Evolutionary conservation across 2,888 invertebrate genomes (phyloP).

Genomic region (Homarus gammarus): DNA sequence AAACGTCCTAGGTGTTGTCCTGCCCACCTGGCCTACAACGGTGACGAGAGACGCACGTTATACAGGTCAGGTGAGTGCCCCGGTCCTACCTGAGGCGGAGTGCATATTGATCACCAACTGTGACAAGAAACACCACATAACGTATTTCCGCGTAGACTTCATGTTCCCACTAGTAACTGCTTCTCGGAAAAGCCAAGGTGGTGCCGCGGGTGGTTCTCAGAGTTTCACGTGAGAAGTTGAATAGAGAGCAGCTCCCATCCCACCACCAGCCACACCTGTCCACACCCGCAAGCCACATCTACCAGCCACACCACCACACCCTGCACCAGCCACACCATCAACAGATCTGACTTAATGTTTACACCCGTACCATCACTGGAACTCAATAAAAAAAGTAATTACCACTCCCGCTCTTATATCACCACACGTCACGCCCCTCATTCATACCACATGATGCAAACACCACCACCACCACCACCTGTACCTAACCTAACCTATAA

Average conservation of each 20-base stretch:
- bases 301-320: background rate
- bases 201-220: conserved; percentile 14
- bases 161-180: conserved; percentile 18
- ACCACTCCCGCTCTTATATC: no score
- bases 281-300: background rate
- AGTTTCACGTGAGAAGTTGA: conserved; percentile 26
- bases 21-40: no score
- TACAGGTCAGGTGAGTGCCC: background rate
- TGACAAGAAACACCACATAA: background rate
- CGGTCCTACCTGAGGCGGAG: background rate
- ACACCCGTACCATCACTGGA: no score
- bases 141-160: conserved; percentile 22
- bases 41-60: no score
- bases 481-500: no score
- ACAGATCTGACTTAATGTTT: no score
- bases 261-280: background rate
- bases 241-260: conserved; percentile 4
- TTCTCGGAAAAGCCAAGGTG: conserved; percentile 5
- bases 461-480: background rate
- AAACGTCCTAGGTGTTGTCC: no score
- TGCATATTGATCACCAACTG: background rate
- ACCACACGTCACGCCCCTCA: no score
- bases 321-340: no score
- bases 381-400: no score
- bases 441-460: no score